phyloP scores from a whole-genome alignment of 1,140 invertebrate genomes.

The Lysiphlebus fabarum region DNA sequence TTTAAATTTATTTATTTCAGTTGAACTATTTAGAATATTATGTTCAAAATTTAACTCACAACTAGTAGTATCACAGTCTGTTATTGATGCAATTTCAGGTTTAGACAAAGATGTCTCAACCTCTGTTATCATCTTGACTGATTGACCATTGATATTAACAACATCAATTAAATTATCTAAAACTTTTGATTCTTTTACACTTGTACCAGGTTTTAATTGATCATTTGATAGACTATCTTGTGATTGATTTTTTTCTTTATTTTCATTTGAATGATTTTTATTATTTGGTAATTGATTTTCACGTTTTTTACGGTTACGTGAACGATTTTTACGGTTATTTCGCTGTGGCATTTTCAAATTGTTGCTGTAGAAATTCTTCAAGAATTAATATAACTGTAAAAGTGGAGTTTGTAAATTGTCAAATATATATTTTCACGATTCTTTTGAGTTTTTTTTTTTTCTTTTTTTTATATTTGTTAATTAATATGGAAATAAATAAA shows the following conservation, averaged over 20 bases:
- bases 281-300: not conserved
- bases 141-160: constrained; percentile 25
- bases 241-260: not conserved
- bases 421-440: no score
- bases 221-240: not conserved
- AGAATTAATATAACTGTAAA: not conserved
- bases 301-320: constrained; percentile 25
- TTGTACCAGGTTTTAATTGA: not conserved
- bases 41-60: constrained; percentile 36
- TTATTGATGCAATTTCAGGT: constrained; percentile 21
- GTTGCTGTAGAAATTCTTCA: not conserved
- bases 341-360: constrained; percentile 37
- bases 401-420: no score
- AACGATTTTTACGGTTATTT: constrained; percentile 37
- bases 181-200: constrained; percentile 7
- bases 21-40: constrained; percentile 24
- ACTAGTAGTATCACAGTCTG: constrained; percentile 12
- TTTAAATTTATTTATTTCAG: constrained; percentile 42
- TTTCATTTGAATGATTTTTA: not conserved
- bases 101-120: constrained; percentile 14
- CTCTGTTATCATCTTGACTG: constrained; percentile 26
- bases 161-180: constrained; percentile 10
- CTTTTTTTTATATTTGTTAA: no score
- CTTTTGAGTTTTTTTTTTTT: no score
- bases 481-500: no score